phyloP scores from a whole-genome alignment of 2,797 vertebrate species.

The Danionella dracula region DNA sequence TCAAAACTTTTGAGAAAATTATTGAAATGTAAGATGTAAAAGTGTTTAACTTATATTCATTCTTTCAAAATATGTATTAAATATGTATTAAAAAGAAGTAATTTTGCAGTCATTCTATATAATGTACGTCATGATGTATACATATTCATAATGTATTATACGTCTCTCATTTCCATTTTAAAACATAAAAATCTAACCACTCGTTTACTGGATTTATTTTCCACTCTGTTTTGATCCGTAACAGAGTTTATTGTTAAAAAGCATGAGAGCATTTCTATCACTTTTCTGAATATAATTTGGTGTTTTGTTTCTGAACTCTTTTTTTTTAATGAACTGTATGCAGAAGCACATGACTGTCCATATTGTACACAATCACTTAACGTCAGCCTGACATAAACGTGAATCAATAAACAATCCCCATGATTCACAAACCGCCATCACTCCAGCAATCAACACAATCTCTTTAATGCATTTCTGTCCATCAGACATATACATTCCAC shows the following conservation, averaged over 20 bases:
- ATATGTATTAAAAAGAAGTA: too few species aligned
- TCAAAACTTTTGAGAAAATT: too few species aligned
- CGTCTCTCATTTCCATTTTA: not conserved
- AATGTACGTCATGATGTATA: not conserved
- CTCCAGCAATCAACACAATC: not conserved
- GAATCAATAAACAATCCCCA: conserved; percentile 39
- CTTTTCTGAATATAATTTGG: too few species aligned
- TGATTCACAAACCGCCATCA: not conserved
- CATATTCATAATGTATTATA: not conserved
- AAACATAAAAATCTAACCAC: not conserved
- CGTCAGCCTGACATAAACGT: conserved; percentile 3
- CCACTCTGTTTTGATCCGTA: too few species aligned
- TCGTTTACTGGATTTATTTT: too few species aligned
- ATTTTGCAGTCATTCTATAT: too few species aligned
- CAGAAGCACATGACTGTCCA: not conserved
- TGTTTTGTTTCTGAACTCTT: too few species aligned
- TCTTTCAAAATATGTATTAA: not conserved
- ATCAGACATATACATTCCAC: not conserved
- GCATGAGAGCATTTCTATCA: too few species aligned
- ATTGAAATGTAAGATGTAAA: too few species aligned
- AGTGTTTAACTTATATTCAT: not conserved
- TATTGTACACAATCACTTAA: not conserved
- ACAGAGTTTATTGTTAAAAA: too few species aligned
- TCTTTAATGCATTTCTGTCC: not conserved
- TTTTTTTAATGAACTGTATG: not conserved